phyloP scores from a whole-genome alignment of 2,888 invertebrate species.

The Scaptomyza flava region DNA sequence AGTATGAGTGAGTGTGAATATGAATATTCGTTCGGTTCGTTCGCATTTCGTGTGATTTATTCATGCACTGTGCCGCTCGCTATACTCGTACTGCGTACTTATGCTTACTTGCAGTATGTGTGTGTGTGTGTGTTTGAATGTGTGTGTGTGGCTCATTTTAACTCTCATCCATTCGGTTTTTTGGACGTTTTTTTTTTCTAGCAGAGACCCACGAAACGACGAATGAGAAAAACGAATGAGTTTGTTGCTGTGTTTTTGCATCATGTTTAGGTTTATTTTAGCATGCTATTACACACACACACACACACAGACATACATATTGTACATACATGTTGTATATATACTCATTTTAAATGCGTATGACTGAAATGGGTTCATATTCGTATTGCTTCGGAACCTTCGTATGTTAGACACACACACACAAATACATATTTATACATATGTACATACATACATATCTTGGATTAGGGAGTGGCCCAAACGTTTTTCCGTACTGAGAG shows the following conservation, averaged over 20 bases:
- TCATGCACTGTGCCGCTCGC: constrained; percentile 55
- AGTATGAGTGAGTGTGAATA: constrained; percentile 20
- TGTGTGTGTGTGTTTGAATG: constrained; percentile 23
- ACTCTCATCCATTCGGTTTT: constrained; percentile 79
- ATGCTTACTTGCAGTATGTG: constrained; percentile 64
- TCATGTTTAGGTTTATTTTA: constrained; percentile 78
- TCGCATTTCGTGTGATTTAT: constrained; percentile 79
- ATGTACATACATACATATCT: constrained; percentile 3
- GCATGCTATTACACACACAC: constrained; percentile 55
- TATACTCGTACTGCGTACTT: constrained; percentile 74
- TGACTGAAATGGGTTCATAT: constrained; percentile 68
- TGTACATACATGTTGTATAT: constrained; percentile 25
- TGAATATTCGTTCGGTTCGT: constrained; percentile 63
- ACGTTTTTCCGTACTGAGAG: constrained; percentile 12
- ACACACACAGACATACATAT: constrained; percentile 22
- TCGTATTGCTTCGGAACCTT: constrained; percentile 34
- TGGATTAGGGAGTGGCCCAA: constrained; percentile 62
- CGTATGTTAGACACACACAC: constrained; percentile 34
- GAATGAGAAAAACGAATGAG: constrained; percentile 79
- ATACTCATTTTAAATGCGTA: constrained; percentile 60
- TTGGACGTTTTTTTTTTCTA: constrained; percentile 57
- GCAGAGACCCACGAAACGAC: constrained; percentile 69
- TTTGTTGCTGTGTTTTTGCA: constrained; percentile 69
- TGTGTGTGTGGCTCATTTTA: constrained; percentile 67
- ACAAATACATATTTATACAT: constrained; percentile 10